These are phyloP conservation scores for Bambusicola thoracicus DNA, from an alignment of 2,113 vertebrate species.

Conservation along the genomic window DNA sequence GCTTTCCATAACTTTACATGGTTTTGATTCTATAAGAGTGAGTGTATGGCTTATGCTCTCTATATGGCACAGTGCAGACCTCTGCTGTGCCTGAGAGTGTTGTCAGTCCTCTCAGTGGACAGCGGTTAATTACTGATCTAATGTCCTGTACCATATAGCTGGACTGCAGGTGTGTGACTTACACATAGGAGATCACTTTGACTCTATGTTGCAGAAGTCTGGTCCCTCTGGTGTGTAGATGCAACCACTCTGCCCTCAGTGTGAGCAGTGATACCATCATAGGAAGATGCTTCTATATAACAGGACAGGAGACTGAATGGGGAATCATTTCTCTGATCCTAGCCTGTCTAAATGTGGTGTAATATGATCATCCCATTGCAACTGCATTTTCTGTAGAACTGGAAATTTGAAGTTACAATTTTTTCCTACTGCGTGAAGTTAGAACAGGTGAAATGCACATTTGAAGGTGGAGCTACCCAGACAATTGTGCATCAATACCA, in stretches of 20 bases:
- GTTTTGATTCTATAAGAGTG: neutral
- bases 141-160: fast-evolving
- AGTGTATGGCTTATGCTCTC: neutral
- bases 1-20: neutral
- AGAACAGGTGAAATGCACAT: neutral
- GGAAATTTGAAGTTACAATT: neutral
- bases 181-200: neutral
- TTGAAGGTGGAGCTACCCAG: neutral
- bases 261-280: neutral
- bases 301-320: neutral
- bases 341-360: neutral
- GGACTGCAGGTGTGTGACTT: neutral
- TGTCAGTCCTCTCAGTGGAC: neutral
- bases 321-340: neutral
- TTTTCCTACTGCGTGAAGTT: neutral
- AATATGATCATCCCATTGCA: neutral
- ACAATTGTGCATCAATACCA: neutral
- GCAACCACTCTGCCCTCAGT: fast-evolving
- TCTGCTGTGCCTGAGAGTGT: neutral
- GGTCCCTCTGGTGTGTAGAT: neutral
- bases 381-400: neutral
- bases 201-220: neutral
- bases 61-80: neutral
- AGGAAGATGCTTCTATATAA: neutral
- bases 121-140: neutral